Evolutionary conservation across 2,888 invertebrate species (phyloP), one percentile per base, ranked within the genome.

Genomic region (Choristoneura rosaceana): DNA sequence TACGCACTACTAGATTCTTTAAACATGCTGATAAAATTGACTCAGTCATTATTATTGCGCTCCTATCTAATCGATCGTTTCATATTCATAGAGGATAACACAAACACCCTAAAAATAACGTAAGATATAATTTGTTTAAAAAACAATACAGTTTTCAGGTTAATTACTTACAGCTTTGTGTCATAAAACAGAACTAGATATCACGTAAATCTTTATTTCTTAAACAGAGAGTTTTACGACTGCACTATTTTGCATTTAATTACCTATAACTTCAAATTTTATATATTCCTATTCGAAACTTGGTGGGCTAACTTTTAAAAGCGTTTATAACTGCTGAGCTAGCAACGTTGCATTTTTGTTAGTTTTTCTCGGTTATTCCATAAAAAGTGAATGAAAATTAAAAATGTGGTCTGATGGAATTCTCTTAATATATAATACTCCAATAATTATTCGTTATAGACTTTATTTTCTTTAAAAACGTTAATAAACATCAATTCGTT

Each of bases 61-160:
- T 38, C 7, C 10, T 25, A 63, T 63, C 25, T 25, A 25, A 47
- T 47, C 43, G 14, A 33, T 25, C 47, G 25, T 47, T 63, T 63
- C 7, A 25, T 33, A 52, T 17, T 3, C 50, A 52, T n/a, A 52
- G 7, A 52, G 15, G n/a, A n/a, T 47, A 47, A 47, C n/a, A 47
- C n/a, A n/a, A n/a, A n/a, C 47, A 47, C 3, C 14, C 47, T n/a
- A 47, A 47, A 47, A 52, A 8, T 15, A 52, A 3, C 7, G 9
- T 15, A 15, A 3, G 7, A 52, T 15, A 5, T 3, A 52, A 3
- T 4, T 52, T 0, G 3, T 58, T 25, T 14, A 17, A 50, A 52
- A 64, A 64, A 34, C 38, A 10, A 64, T 52, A 15, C 15, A 7
- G 34, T 52, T 64, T 65, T 17, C 38, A 60, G 38, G 68, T 68